phyloP scores from a whole-genome alignment of 2,888 invertebrate genomes.

The Idaea straminata region DNA sequence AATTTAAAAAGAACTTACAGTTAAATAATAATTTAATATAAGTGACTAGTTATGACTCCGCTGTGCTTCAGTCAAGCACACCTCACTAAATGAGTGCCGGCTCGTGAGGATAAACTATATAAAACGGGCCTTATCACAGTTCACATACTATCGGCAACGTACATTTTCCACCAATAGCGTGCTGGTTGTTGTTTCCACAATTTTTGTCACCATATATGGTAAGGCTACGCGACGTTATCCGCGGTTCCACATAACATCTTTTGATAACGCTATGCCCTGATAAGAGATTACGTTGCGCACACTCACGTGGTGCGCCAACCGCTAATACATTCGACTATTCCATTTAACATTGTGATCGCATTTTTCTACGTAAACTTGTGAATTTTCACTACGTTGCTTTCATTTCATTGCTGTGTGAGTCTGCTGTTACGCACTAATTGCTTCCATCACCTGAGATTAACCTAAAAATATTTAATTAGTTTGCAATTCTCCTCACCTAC shows the following conservation, averaged over 20 bases:
- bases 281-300: conserved; percentile 42
- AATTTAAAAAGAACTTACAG: conserved; percentile 59
- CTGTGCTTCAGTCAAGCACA: conserved; percentile 64
- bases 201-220: conserved; percentile 90
- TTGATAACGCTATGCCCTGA: conserved; percentile 60
- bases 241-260: conserved; percentile 39
- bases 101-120: conserved; percentile 77
- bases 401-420: conserved; percentile 47
- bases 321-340: conserved; percentile 16
- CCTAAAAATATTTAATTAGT: conserved; percentile 57
- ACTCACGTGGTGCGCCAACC: conserved; percentile 32
- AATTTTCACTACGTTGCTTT: conserved; percentile 54
- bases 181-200: conserved; percentile 75
- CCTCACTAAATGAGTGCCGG: conserved; percentile 65
- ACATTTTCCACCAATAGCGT: conserved; percentile 83
- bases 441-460: conserved; percentile 51
- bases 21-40: conserved; percentile 51
- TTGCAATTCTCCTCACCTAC: conserved; percentile 37
- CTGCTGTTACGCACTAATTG: conserved; percentile 56
- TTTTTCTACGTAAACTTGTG: conserved; percentile 30
- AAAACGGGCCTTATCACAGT: conserved; percentile 76
- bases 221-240: conserved; percentile 66
- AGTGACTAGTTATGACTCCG: conserved; percentile 62
- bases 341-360: conserved; percentile 24
- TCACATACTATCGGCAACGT: conserved; percentile 73